These are phyloP conservation scores for Drosophila nigricruria DNA, from an alignment of 2,888 invertebrate genomes.

Conservation along the genomic window DNA sequence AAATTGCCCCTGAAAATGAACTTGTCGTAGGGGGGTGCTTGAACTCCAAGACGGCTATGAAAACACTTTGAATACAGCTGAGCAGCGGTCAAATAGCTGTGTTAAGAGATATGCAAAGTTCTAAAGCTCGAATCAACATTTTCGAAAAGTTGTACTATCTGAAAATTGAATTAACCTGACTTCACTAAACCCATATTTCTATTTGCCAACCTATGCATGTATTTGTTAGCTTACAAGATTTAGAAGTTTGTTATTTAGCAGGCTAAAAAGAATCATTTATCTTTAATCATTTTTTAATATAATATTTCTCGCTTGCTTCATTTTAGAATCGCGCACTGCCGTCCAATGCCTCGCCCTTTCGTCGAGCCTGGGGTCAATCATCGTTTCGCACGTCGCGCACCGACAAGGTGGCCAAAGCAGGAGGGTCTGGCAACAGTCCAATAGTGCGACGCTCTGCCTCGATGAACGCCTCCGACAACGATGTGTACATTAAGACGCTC, in stretches of 20 bases:
- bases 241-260: too few relatives aligned
- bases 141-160: background rate
- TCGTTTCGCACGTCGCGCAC: constrained; percentile 88
- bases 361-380: constrained; percentile 87
- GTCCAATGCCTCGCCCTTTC: constrained; percentile 85
- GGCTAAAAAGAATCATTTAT: too few relatives aligned
- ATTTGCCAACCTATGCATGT: background rate
- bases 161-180: background rate
- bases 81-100: background rate
- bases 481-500: constrained; percentile 87
- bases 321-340: constrained; percentile 85
- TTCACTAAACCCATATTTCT: too few relatives aligned
- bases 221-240: too few relatives aligned
- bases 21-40: constrained; percentile 38
- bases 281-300: background rate
- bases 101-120: background rate
- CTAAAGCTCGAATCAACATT: background rate
- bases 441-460: constrained; percentile 85
- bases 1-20: constrained; percentile 66
- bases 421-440: constrained; percentile 53
- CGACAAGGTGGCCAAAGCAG: constrained; percentile 86
- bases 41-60: constrained; percentile 32
- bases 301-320: background rate
- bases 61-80: constrained; percentile 2
- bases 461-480: constrained; percentile 85